A percentile compares a stretch with the other conserved stretches of the same genome.
Conservation (phyloP, 1,140 invertebrate species). For the Bombus pascuorum region DNA sequence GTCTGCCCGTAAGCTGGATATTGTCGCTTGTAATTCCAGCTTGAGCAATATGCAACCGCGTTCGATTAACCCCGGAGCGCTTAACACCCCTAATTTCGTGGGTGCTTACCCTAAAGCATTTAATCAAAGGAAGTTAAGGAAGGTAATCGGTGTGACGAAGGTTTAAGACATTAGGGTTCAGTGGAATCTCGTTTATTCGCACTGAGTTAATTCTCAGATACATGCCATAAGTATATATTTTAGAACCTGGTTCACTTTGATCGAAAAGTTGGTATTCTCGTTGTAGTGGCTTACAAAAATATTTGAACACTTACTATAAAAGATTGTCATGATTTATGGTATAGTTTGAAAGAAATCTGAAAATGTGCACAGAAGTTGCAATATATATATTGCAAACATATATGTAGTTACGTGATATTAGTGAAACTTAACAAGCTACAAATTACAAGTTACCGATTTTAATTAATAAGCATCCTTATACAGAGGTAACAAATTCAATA, state of each 20-base stretch:
- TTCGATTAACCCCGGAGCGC: slow-evolving; percentile 34
- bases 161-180: not conserved
- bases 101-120: not conserved
- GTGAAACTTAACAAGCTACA: too few relatives aligned
- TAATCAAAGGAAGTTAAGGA: not conserved
- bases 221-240: too few relatives aligned
- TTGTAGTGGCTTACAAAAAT: not conserved
- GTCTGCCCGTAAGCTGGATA: slow-evolving; percentile 21
- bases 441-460: too few relatives aligned
- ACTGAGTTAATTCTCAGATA: not conserved
- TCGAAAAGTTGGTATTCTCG: not conserved
- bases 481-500: too few relatives aligned
- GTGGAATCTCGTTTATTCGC: not conserved
- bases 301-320: not conserved
- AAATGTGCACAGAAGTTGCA: too few relatives aligned
- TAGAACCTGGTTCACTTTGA: not conserved
- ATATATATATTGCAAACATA: too few relatives aligned
- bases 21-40: slow-evolving; percentile 33
- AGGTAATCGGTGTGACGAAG: not conserved
- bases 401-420: too few relatives aligned
- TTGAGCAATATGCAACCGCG: slow-evolving; percentile 10
- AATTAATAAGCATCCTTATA: too few relatives aligned
- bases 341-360: too few relatives aligned
- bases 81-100: slow-evolving; percentile 22
- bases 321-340: too few relatives aligned